These are phyloP conservation scores for Selenia dentaria DNA, from an alignment of 2,888 invertebrate species.

Conservation along the genomic window DNA sequence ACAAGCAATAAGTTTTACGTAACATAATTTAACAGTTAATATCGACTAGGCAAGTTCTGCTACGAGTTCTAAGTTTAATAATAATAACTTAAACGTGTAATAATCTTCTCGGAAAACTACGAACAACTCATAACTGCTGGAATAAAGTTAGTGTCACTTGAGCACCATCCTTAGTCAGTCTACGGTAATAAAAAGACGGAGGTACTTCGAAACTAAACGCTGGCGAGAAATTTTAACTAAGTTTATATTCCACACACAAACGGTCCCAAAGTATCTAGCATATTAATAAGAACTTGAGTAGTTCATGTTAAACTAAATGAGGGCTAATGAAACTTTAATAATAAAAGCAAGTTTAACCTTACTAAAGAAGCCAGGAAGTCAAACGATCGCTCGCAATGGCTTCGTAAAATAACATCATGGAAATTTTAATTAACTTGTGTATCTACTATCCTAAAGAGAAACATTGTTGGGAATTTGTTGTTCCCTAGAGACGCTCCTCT, in stretches of 20 bases:
- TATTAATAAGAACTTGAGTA: too few relatives aligned
- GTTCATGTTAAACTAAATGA: too few relatives aligned
- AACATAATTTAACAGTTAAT: too few relatives aligned
- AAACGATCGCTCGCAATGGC: conserved; percentile 2
- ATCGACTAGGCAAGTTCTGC: too few relatives aligned
- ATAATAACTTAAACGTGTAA: too few relatives aligned
- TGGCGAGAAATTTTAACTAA: neutral
- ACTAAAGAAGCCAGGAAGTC: conserved; percentile 4
- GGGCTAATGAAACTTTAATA: too few relatives aligned
- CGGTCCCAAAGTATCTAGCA: too few relatives aligned
- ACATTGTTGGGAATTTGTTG: conserved; percentile 30
- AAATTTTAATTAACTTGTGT: conserved; percentile 31
- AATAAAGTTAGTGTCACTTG: conserved; percentile 21
- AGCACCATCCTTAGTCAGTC: conserved; percentile 26
- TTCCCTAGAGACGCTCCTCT: conserved; percentile 26
- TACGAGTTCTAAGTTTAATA: too few relatives aligned
- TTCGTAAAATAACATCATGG: conserved; percentile 24
- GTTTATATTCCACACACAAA: neutral
- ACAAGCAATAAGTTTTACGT: too few relatives aligned
- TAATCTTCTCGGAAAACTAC: conserved; percentile 1
- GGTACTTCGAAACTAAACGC: conserved; percentile 5
- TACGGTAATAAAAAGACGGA: conserved; percentile 2
- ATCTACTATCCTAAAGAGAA: conserved; percentile 19
- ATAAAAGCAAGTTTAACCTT: too few relatives aligned
- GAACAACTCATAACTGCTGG: conserved; percentile 4